Evolutionary conservation across 1,140 invertebrate genomes (phyloP).

Genomic region (Rhizoglyphus robini): DNA sequence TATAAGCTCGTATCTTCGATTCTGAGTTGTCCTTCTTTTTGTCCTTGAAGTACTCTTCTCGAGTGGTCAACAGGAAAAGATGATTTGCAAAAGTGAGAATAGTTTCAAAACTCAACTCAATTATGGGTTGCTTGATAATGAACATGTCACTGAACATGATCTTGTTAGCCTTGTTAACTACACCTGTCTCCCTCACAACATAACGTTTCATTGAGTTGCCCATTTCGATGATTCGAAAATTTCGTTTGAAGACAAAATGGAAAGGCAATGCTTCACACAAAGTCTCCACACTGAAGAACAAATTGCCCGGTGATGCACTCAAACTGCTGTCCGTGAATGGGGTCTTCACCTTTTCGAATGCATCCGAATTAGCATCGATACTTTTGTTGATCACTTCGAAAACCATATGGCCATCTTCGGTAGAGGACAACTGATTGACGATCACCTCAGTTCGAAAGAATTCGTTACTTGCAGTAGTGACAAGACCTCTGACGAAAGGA

Average conservation of each 20-base stretch:
- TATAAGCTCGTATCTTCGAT: not conserved
- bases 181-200: not conserved
- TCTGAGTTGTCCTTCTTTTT: not conserved
- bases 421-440: constrained; percentile 7
- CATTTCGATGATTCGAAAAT: constrained; percentile 23
- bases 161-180: constrained; percentile 9
- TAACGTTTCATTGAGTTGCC: constrained; percentile 18
- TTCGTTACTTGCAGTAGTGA: constrained; percentile 31
- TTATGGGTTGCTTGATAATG: constrained; percentile 16
- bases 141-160: constrained; percentile 21
- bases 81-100: constrained; percentile 24
- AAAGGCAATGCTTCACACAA: constrained; percentile 27
- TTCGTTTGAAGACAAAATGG: constrained; percentile 25
- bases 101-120: constrained; percentile 24
- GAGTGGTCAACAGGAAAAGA: constrained; percentile 20
- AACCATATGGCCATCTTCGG: not conserved
- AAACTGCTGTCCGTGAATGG: constrained; percentile 16
- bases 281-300: constrained; percentile 22
- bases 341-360: constrained; percentile 1
- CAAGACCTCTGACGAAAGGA: constrained; percentile 32
- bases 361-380: constrained; percentile 16
- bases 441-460: constrained; percentile 34
- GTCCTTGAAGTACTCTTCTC: not conserved
- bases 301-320: constrained; percentile 23
- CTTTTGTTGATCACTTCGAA: constrained; percentile 18